Base-by-base conservation (phyloP, 2,113 vertebrate species). In the Oplegnathus fasciatus region DNA sequence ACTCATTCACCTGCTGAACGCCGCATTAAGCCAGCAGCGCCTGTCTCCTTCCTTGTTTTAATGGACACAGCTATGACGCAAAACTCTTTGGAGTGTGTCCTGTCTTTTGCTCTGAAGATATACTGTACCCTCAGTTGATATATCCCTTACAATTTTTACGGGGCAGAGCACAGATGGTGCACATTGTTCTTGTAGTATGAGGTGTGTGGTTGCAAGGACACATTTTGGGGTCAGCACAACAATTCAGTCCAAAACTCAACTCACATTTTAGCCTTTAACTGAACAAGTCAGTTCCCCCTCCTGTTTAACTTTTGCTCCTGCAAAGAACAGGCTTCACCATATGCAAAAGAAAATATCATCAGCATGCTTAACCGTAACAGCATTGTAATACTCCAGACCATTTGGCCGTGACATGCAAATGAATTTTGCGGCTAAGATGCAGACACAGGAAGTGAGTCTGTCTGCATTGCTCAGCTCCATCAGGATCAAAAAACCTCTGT, bases 1-100 rank as follows among this genome's bases (percentile, higher is more conserved):
- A 65, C 82, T 84, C 80, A 85, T 84, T 92, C 83, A 89, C 85
- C 82, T 82, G 67, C 74, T 87, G 80, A 60, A 68, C 40, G 9
- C 40, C 10, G 9, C 76, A 78, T 82, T 78, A 73, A 69, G 62
- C 62, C 68, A 54, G 64, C 57, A 48, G 14, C 18, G 65, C 78
- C 77, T 11, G 30, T 80, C 80, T 69, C 60, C 76, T 75, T 37
- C 55, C 48, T 86, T 26, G 62, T 86, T 88, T 84, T 67, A 80
- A 87, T 72, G 72, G 67, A 82, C 30, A n/a, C 37, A 67, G 75
- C 57, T 78, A 44, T 90, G 84, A 84, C 58, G 84, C 75, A 87
- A 61, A 75, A 62, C 68, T 78, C 75, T 78, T 61, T 82, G 54
- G 71, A 83, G 68, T 65, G 74, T 46, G 78, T 57, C 73, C 61